Base-by-base conservation (phyloP, 2,888 invertebrate species). In the Subacronicta megacephala region DNA sequence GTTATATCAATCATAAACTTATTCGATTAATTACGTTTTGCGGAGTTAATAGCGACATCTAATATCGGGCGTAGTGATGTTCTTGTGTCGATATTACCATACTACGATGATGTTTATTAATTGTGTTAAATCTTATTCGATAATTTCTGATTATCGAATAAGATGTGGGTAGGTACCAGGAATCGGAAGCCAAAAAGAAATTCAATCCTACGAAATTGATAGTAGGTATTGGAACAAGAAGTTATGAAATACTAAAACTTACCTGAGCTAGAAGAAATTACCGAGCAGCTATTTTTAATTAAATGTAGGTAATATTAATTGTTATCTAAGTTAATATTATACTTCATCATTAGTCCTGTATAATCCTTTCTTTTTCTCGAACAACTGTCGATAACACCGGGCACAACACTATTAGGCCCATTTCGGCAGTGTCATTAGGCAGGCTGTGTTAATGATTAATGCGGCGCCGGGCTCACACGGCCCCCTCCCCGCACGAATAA, bases 1-100 rank as follows among this genome's bases (percentile, higher is more conserved):
- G 94, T 93, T 93, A 94, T 94, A 94, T 94, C 94, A 94, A 94
- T 94, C 94, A 94, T 94, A 94, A 94, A 94, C 92, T 94, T 94
- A 94, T 93, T 94, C 94, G 90, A 94, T 94, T 94, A 94, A 94
- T 94, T 94, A 94, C 93, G 92, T 94, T 94, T 94, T 94, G 93
- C 93, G 94, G 92, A 93, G 93, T 93, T 94, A 94, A 94, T 94
- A 93, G 94, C 93, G 92, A 93, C 94, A 93, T 93, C 93, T 93
- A 93, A 92, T 93, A 93, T 90, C 85, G 87, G 78, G 62, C 63
- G 72, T 77, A 92, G 89, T 78, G 91, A 77, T 82, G 93, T 63
- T 61, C 53, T 5, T 12, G 16, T 51, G 18, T 72, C 72, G 74
- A 63, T 61, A 17, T 23, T 44, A 42, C 35, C 47, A 23, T 26